These are phyloP conservation scores for Keiferia lycopersicella DNA, from an alignment of 2,888 invertebrate species.

Conservation along the genomic window DNA sequence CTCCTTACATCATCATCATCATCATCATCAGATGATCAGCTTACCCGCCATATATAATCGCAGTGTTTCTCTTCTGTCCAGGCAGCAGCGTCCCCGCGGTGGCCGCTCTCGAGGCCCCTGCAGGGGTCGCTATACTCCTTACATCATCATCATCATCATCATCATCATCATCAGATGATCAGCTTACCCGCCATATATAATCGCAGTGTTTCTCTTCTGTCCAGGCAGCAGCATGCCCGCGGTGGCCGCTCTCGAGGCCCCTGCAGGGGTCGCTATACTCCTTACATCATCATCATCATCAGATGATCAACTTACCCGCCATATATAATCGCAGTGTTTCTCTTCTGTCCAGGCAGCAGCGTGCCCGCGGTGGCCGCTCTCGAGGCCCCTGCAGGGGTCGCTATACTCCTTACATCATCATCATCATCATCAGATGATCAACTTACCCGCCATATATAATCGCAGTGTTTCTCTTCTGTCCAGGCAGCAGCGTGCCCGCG, in stretches of 20 bases:
- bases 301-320: slow-evolving; percentile 65
- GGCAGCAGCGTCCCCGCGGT: slow-evolving; percentile 55
- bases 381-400: slow-evolving; percentile 47
- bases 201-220: slow-evolving; percentile 41
- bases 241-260: slow-evolving; percentile 62
- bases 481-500: slow-evolving; percentile 51
- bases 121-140: slow-evolving; percentile 39
- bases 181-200: slow-evolving; percentile 65
- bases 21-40: no score
- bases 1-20: no score
- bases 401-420: slow-evolving; percentile 41
- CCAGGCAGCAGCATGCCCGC: slow-evolving; percentile 51
- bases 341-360: slow-evolving; percentile 37
- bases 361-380: slow-evolving; percentile 65
- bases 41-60: slow-evolving; percentile 65
- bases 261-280: slow-evolving; percentile 39
- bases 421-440: no score
- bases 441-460: slow-evolving; percentile 66
- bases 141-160: no score
- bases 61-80: slow-evolving; percentile 39
- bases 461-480: slow-evolving; percentile 41
- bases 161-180: slow-evolving; percentile 48
- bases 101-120: slow-evolving; percentile 59
- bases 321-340: slow-evolving; percentile 53
- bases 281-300: no score